Conservation (phyloP, 1,140 invertebrate species). For the Psilanteris sp. region DNA sequence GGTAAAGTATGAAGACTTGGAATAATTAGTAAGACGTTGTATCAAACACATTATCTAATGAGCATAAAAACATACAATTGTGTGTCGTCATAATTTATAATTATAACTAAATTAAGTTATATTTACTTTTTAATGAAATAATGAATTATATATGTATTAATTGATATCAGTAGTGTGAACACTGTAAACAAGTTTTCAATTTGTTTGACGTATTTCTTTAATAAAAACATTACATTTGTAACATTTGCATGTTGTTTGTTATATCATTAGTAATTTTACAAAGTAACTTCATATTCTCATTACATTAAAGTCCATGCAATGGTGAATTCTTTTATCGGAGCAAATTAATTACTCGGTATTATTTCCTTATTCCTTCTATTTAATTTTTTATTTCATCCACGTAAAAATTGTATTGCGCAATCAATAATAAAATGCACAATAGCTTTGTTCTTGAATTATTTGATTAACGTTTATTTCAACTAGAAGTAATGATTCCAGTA, state of each 20-base stretch:
- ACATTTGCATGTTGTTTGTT: constrained; percentile 10
- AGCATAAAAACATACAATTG: no score
- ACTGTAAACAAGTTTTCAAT: no score
- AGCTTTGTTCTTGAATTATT: constrained; percentile 1
- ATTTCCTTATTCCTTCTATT: constrained; percentile 4
- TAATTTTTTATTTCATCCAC: background rate
- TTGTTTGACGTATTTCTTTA: background rate
- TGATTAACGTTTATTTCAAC: constrained; percentile 4
- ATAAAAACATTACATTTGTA: background rate
- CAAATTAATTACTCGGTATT: constrained; percentile 20
- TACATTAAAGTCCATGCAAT: constrained; percentile 16
- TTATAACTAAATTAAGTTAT: no score
- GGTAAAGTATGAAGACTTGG: no score
- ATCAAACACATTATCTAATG: no score
- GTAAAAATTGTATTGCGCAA: constrained; percentile 4
- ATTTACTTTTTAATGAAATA: no score
- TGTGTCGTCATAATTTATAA: no score
- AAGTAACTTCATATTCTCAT: constrained; percentile 23
- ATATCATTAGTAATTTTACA: constrained; percentile 19
- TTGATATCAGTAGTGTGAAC: no score
- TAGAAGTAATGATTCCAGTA: constrained; percentile 3
- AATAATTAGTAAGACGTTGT: no score
- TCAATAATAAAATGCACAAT: constrained; percentile 4
- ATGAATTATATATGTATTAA: no score
- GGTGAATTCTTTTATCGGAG: constrained; percentile 13